Evolutionary conservation across 2,113 vertebrate genomes (phyloP).

Genomic region (Notothenia rossii): DNA sequence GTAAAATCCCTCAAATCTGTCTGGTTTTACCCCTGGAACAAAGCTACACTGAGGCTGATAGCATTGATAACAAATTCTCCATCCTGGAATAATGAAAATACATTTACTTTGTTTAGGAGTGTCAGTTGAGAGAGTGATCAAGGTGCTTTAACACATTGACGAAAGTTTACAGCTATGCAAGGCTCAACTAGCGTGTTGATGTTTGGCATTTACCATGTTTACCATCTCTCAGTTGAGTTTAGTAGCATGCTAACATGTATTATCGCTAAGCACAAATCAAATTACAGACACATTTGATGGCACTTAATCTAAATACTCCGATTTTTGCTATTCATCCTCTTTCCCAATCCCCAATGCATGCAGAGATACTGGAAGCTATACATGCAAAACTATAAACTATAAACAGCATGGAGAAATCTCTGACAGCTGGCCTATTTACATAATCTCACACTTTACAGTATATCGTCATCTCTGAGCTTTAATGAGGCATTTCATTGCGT

Average conservation of each 20-base stretch:
- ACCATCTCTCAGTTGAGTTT: not conserved
- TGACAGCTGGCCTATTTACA: not conserved
- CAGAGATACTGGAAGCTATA: not conserved
- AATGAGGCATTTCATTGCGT: constrained; percentile 4
- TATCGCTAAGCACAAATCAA: no score
- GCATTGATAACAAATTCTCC: not conserved
- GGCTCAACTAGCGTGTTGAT: not conserved
- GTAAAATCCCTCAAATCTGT: not conserved
- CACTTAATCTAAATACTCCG: not conserved
- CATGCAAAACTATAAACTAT: not conserved
- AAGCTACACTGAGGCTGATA: not conserved
- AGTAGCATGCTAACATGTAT: not conserved
- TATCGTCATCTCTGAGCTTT: not conserved
- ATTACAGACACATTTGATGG: no score
- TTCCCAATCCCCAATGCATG: not conserved
- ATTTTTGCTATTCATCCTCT: not conserved
- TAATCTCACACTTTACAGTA: not conserved
- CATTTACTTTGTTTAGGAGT: no score
- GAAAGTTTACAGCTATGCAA: no score
- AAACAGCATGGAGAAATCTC: not conserved
- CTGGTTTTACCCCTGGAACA: not conserved
- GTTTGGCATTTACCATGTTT: not conserved
- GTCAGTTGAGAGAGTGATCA: not conserved
- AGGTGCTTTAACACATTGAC: not conserved
- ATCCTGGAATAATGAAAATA: not conserved